phyloP scores from a whole-genome alignment of 2,888 invertebrate species.

The Tyria jacobaeae region DNA sequence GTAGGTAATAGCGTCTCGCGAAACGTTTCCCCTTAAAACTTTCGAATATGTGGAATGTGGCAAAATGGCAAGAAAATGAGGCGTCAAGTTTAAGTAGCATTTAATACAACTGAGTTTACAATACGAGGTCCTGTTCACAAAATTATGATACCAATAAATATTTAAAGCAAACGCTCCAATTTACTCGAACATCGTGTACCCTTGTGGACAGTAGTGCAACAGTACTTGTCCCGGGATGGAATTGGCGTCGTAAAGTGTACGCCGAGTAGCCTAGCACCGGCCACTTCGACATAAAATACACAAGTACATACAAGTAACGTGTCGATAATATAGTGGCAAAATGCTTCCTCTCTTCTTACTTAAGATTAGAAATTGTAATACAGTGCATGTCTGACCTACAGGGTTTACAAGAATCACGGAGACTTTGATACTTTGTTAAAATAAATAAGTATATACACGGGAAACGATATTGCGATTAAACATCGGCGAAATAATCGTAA shows the following conservation, averaged over 20 bases:
- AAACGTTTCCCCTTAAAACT: too few species aligned
- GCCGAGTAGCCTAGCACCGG: slow-evolving; percentile 23
- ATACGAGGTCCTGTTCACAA: background rate
- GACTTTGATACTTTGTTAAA: too few species aligned
- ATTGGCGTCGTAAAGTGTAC: slow-evolving; percentile 54
- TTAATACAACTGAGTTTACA: background rate
- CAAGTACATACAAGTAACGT: slow-evolving; percentile 13
- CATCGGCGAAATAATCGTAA: too few species aligned
- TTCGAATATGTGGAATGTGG: too few species aligned
- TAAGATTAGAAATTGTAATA: too few species aligned
- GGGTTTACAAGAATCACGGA: too few species aligned
- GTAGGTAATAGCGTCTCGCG: too few species aligned
- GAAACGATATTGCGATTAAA: too few species aligned
- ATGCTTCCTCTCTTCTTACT: background rate
- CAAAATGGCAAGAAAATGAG: too few species aligned
- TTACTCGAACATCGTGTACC: slow-evolving; percentile 23
- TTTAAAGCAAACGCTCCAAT: slow-evolving; percentile 36
- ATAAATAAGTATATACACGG: too few species aligned
- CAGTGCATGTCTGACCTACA: too few species aligned
- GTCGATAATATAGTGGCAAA: slow-evolving; percentile 9
- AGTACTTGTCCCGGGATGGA: slow-evolving; percentile 48
- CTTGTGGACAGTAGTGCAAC: slow-evolving; percentile 37
- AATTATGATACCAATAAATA: background rate
- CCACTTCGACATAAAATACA: slow-evolving; percentile 31
- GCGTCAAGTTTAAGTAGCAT: background rate